phyloP scores from a whole-genome alignment of 2,113 vertebrate genomes.

The Sorex fumeus region DNA sequence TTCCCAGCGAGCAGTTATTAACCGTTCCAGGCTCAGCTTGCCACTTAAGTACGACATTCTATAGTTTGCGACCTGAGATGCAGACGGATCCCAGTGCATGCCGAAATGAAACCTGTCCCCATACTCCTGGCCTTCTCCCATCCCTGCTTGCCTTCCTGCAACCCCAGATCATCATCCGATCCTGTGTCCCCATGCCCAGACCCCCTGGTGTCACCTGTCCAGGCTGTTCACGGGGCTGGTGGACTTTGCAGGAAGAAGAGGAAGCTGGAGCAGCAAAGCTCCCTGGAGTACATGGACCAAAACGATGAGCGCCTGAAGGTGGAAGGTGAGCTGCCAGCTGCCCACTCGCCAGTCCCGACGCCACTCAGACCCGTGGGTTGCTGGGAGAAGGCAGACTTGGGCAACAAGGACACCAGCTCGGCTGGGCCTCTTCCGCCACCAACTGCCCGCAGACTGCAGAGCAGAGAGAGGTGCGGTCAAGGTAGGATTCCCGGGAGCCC shows the following conservation, averaged over 20 bases:
- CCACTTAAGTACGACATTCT: background rate
- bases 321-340: constrained; percentile 90
- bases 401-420: constrained; percentile 45
- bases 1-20: no score
- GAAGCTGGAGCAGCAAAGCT: constrained; percentile 89
- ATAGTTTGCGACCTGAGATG: background rate
- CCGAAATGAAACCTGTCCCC: background rate
- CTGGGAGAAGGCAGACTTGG: constrained; percentile 69
- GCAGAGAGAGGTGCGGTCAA: constrained; percentile 43
- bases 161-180: background rate
- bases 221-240: background rate
- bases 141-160: background rate
- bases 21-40: no score
- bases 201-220: background rate
- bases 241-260: constrained; percentile 92
- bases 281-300: constrained; percentile 92
- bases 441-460: constrained; percentile 52
- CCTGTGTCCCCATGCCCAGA: background rate
- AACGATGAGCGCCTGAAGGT: constrained; percentile 91
- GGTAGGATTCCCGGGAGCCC: constrained; percentile 16
- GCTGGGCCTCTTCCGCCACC: constrained; percentile 64
- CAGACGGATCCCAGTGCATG: constrained; percentile 3
- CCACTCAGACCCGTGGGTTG: constrained; percentile 56
- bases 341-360: constrained; percentile 28
- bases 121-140: background rate